Conservation (phyloP, 2,888 invertebrate species). For the Entomobrya multifasciata region DNA sequence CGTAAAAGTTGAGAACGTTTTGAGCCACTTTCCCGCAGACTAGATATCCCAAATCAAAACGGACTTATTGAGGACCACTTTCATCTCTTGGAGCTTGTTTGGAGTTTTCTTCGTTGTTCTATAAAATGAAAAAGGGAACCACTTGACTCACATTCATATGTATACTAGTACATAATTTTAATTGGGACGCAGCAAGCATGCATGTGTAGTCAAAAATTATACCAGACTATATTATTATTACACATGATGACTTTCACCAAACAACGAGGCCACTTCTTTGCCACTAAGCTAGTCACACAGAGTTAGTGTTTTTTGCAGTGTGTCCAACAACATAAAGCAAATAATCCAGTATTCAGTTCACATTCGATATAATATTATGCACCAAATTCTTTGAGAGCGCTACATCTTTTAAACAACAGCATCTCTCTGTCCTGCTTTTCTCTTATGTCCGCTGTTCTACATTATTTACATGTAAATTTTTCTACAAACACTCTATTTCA, state of each 20-base stretch:
- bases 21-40: not conserved
- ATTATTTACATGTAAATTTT: slow-evolving; percentile 67
- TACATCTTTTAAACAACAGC: no score
- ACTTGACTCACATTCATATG: no score
- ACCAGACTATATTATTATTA: not conserved
- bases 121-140: not conserved
- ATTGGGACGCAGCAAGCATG: slow-evolving; percentile 41
- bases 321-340: not conserved
- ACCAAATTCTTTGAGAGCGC: slow-evolving; percentile 32
- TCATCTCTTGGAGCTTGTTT: not conserved
- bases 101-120: not conserved
- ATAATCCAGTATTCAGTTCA: slow-evolving; percentile 51
- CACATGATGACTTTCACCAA: slow-evolving; percentile 10
- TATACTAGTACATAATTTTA: slow-evolving; percentile 52
- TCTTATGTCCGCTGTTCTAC: not conserved
- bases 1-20: slow-evolving; percentile 36
- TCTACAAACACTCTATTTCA: slow-evolving; percentile 8
- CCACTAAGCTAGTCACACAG: not conserved
- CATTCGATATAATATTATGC: slow-evolving; percentile 53
- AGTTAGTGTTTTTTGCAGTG: not conserved
- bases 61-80: slow-evolving; percentile 7
- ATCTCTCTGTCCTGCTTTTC: not conserved
- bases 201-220: not conserved
- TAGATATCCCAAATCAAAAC: not conserved
- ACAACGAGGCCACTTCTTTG: not conserved